Evolutionary conservation across 2,888 invertebrate species (phyloP).

Genomic region (Eupithecia exiguata): DNA sequence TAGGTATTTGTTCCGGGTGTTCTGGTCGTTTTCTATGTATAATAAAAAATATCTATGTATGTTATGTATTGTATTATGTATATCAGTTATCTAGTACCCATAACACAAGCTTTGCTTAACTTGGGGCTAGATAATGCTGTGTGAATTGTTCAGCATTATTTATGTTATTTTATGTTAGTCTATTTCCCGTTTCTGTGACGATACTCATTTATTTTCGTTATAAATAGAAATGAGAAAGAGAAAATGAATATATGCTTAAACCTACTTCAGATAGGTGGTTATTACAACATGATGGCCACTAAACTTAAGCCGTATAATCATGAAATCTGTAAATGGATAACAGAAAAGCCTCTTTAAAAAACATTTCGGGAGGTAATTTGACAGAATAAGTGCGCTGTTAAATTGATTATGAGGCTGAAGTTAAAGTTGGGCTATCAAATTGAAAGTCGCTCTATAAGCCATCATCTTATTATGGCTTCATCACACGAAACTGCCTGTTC

Average conservation of each 20-base stretch:
- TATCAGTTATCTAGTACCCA: too few relatives aligned
- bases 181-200: background rate
- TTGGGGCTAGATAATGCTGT: too few relatives aligned
- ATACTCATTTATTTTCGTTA: background rate
- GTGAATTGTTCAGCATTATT: too few relatives aligned
- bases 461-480: slow-evolving; percentile 45
- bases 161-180: background rate
- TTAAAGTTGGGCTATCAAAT: slow-evolving; percentile 34
- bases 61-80: too few relatives aligned
- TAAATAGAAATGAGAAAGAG: background rate
- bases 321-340: background rate
- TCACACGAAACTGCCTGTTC: slow-evolving; percentile 20
- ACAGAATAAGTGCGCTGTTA: slow-evolving; percentile 18
- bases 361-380: slow-evolving; percentile 1
- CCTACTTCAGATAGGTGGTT: background rate
- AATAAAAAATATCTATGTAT: too few relatives aligned
- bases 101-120: too few relatives aligned
- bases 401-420: slow-evolving; percentile 28
- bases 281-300: background rate
- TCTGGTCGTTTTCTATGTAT: too few relatives aligned
- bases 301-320: slow-evolving; percentile 8
- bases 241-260: background rate
- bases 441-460: slow-evolving; percentile 30
- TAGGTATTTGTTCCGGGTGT: too few relatives aligned
- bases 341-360: slow-evolving; percentile 13